Evolutionary conservation across 2,797 vertebrate species (phyloP).

Genomic region (Craterocephalus amniculus): DNA sequence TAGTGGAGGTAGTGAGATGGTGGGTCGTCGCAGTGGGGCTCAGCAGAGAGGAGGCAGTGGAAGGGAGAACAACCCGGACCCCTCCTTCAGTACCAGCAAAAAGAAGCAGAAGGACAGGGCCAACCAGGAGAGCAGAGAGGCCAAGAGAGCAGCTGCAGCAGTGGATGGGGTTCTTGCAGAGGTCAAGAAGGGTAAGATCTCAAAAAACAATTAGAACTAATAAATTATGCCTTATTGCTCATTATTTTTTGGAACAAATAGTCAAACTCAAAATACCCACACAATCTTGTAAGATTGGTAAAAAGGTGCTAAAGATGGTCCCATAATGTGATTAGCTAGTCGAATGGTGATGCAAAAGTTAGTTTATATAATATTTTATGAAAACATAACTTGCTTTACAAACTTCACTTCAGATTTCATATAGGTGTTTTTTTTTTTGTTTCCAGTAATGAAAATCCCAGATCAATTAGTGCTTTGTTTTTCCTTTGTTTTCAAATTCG

Average conservation of each 20-base stretch:
- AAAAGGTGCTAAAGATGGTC: background rate
- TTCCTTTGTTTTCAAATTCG: too few species aligned
- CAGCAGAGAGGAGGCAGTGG: slow-evolving; percentile 77
- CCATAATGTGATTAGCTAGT: background rate
- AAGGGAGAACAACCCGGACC: slow-evolving; percentile 82
- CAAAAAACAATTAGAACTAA: background rate
- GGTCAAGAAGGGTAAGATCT: slow-evolving; percentile 84
- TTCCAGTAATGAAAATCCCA: too few species aligned
- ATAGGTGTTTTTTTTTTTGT: background rate
- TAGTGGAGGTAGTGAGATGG: slow-evolving; percentile 69
- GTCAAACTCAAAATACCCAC: background rate
- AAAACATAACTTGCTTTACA: background rate
- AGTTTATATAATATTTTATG: too few species aligned
- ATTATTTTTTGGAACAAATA: background rate
- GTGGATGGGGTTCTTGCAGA: slow-evolving; percentile 66
- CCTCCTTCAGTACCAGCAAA: slow-evolving; percentile 86
- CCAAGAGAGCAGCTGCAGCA: slow-evolving; percentile 79
- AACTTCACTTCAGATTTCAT: background rate
- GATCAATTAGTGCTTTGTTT: background rate
- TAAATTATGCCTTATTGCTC: background rate
- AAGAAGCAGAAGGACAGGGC: slow-evolving; percentile 97
- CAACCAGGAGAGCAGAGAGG: slow-evolving; percentile 96
- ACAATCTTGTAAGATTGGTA: background rate
- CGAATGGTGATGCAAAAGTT: background rate
- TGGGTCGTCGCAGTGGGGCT: slow-evolving; percentile 67